Conservation (phyloP, 1,140 invertebrate genomes). For the Subanguina moxae region DNA sequence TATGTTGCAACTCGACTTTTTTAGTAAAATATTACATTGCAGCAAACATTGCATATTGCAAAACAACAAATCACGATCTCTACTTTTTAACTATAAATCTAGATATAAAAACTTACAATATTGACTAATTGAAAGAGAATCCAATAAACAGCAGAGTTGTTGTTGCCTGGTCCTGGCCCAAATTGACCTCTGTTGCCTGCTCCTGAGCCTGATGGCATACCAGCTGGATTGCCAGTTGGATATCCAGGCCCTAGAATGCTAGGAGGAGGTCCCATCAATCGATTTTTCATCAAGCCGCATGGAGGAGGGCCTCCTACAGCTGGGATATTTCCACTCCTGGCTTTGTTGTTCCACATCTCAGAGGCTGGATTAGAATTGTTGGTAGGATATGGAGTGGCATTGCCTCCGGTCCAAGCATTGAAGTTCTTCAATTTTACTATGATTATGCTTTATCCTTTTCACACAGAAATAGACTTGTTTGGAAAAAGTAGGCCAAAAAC, state of each 20-base stretch:
- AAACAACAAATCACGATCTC: too few relatives aligned
- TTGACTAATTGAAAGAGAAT: slow-evolving; percentile 3
- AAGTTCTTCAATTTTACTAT: not conserved
- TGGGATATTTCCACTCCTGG: not conserved
- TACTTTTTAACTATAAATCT: too few relatives aligned
- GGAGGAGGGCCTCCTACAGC: not conserved
- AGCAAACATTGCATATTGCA: too few relatives aligned
- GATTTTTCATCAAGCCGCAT: not conserved
- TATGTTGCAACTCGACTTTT: too few relatives aligned
- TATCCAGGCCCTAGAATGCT: not conserved
- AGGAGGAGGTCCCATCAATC: not conserved
- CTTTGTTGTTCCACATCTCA: slow-evolving; percentile 1
- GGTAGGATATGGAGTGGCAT: not conserved
- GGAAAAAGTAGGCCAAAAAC: too few relatives aligned
- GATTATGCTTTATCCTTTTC: too few relatives aligned
- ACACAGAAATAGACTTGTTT: too few relatives aligned
- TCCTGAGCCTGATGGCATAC: not conserved
- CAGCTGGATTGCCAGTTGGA: not conserved
- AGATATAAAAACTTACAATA: slow-evolving; percentile 6
- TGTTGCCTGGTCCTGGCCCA: not conserved
- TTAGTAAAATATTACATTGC: too few relatives aligned
- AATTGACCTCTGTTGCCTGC: slow-evolving; percentile 1
- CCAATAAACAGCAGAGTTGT: not conserved
- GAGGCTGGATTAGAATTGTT: not conserved
- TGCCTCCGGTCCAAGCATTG: not conserved